Conservation (phyloP, 2,888 invertebrate genomes). For the Drosophila mimetica region DNA sequence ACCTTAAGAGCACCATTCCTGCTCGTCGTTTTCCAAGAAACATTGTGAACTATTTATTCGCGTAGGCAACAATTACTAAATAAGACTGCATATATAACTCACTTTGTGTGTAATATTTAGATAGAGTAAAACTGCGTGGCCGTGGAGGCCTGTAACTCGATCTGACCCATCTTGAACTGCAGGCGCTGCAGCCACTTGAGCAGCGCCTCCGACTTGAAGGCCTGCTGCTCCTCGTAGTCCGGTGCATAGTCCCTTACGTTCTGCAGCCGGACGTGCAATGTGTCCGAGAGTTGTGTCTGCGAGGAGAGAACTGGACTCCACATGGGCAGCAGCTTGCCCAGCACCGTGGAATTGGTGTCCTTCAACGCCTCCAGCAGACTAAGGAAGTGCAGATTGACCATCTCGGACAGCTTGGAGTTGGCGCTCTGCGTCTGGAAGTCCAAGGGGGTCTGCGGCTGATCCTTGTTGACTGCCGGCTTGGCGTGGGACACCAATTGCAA, state of each 20-base stretch:
- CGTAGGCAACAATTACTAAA: conserved; percentile 30
- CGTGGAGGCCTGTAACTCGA: conserved; percentile 95
- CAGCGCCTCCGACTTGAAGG: conserved; percentile 85
- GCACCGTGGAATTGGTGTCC: conserved; percentile 96
- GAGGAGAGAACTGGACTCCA: conserved; percentile 98
- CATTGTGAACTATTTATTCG: conserved; percentile 43
- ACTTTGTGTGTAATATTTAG: conserved; percentile 80
- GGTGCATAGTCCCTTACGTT: conserved; percentile 93
- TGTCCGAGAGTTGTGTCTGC: conserved; percentile 96
- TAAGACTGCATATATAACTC: conserved; percentile 36
- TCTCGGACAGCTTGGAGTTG: conserved; percentile 93
- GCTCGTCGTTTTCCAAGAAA: conserved; percentile 22
- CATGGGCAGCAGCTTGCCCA: conserved; percentile 95
- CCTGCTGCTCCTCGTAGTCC: conserved; percentile 84
- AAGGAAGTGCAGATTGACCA: conserved; percentile 98
- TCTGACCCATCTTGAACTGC: conserved; percentile 99
- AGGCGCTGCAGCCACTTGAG: conserved; percentile 95
- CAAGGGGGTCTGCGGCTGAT: conserved; percentile 47
- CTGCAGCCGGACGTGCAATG: conserved; percentile 93
- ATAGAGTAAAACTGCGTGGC: conserved; percentile 95
- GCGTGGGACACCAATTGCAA: conserved; percentile 96
- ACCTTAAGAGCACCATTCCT: conserved; percentile 15
- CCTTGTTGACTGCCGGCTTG: conserved; percentile 89
- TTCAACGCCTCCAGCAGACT: conserved; percentile 96
- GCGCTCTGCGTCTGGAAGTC: conserved; percentile 64